Conservation (phyloP, 64 coral and sea anemone species). For the Exaiptasia diaphana region DNA sequence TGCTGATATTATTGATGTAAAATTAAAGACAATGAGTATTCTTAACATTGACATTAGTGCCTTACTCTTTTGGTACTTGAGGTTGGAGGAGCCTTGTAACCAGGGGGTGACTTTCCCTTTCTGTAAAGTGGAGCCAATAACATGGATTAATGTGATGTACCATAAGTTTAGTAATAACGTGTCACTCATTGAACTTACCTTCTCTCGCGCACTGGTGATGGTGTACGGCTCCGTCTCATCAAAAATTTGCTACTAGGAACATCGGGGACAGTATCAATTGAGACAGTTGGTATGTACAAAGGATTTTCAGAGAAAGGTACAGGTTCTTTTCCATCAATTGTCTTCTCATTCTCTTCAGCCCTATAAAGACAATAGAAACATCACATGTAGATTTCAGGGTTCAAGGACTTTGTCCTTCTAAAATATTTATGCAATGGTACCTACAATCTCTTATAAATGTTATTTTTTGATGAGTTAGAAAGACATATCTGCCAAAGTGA, state of each 20-base stretch:
- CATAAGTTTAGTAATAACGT: neutral
- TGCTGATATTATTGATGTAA: neutral
- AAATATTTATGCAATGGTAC: no score
- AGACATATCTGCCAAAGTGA: no score
- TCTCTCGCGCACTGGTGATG: conserved; percentile 73
- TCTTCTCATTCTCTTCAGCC: conserved; percentile 25
- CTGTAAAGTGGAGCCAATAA: neutral
- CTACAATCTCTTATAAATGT: no score
- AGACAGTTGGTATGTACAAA: conserved; percentile 29
- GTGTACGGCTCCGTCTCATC: conserved; percentile 89
- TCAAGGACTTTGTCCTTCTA: no score
- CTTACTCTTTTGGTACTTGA: neutral
- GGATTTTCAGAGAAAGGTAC: conserved; percentile 4
- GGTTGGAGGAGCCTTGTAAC: neutral
- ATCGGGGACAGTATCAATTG: conserved; percentile 68
- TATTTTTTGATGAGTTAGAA: no score
- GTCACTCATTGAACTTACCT: conserved; percentile 21
- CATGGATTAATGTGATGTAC: neutral
- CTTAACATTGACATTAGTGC: neutral
- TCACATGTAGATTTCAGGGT: no score
- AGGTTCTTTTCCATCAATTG: neutral
- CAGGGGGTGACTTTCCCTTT: conserved; percentile 22
- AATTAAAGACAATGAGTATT: neutral
- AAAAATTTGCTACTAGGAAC: conserved; percentile 85
- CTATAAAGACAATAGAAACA: conserved; percentile 12